A percentile compares a stretch with the other conserved stretches of the same genome.
Evolutionary conservation across 2,888 invertebrate genomes (phyloP).

Genomic region (Sphaerophoria taeniata): DNA sequence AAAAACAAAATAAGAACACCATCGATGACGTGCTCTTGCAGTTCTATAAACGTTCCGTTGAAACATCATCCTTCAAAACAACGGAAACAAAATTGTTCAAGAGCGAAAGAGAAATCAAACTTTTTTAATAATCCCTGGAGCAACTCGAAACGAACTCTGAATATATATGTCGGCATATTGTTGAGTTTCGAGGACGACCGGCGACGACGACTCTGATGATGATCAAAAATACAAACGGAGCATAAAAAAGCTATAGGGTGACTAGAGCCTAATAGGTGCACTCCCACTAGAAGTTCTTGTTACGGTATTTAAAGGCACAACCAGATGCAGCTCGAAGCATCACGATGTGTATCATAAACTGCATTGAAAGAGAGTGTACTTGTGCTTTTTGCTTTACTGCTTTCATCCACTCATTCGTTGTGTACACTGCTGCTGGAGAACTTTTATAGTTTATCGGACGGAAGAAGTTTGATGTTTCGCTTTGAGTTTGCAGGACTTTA

Average conservation of each 20-base stretch:
- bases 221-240: no score
- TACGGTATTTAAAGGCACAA: constrained; percentile 13
- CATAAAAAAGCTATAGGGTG: no score
- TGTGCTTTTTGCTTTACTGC: no score
- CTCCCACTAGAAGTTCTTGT: constrained; percentile 1
- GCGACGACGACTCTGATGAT: no score
- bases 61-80: constrained; percentile 1
- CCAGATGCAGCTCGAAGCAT: constrained; percentile 1
- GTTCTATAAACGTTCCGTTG: background rate
- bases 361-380: no score
- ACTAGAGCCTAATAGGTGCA: constrained; percentile 11
- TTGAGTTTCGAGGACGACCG: no score
- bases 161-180: background rate
- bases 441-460: constrained; percentile 11
- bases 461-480: constrained; percentile 23
- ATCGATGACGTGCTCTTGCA: background rate
- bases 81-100: background rate
- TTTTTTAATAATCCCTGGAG: background rate
- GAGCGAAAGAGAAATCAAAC: background rate
- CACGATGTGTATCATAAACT: constrained; percentile 1
- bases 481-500: constrained; percentile 14
- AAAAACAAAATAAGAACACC: no score
- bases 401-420: no score
- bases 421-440: background rate
- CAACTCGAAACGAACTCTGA: background rate